Base-by-base conservation (phyloP, 2,888 invertebrate genomes). In the Copidosoma aretas region DNA sequence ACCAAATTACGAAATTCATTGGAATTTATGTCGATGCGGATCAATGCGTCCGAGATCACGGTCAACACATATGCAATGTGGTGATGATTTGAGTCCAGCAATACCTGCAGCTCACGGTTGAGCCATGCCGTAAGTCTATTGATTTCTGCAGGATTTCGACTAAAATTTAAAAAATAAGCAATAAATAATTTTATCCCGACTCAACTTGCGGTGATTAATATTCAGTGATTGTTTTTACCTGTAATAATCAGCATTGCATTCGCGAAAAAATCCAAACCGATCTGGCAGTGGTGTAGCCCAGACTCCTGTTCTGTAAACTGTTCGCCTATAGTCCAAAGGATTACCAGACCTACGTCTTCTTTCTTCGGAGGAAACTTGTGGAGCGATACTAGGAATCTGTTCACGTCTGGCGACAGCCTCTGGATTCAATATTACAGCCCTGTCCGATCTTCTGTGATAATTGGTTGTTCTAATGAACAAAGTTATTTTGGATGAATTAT, bases 41-140 rank as follows among this genome's bases (percentile, higher is more conserved):
- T 88, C 22, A 96, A 84, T 62, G 91, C 85, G 54, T 90, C 90
- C 78, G 92, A 84, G 68, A 96, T 91, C 24, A 90, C 85, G 67
- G 90, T 85, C 78, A 91, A 80, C 0, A 93, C 90, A 76, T 90
- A 89, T 57, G 89, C 86, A 65, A 91, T 88, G 77, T 89, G 88
- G 19, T 88, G 88, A 1, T 87, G 84, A 77, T 89, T 88, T 74
- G 89, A 88, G 73, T 89, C 87, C 25, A 94, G 84, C 62, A 95
- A 86, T 70, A 91, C 93, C 75, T 90, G 88, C 39, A 97, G 85
- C 84, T 97, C 97, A 73, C 97, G 87, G 81, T 91, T 91, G 41
- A 97, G 85, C 94, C 95, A 97, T 1, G 93, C 93, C 72, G 93
- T 90, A 64, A 97, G 86, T 1, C 97, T 90, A 81, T 93, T 91